phyloP scores from a whole-genome alignment of 2,888 invertebrate species.

The Xylophagus ater region DNA sequence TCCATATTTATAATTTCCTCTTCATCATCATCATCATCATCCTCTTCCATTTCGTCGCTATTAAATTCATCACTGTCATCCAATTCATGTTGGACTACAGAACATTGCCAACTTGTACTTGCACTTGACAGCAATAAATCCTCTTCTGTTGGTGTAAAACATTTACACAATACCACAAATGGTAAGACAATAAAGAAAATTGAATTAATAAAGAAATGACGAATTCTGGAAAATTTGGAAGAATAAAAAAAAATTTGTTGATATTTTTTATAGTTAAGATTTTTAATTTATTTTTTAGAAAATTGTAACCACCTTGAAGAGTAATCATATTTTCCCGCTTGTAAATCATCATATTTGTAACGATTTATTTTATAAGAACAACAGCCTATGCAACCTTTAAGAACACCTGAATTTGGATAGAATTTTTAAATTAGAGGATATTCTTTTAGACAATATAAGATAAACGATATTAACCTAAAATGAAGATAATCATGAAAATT shows the following conservation, averaged over 20 bases:
- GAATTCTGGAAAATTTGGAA: conserved; percentile 15
- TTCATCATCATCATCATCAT: conserved; percentile 18
- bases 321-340: conserved; percentile 23
- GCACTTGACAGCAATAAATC: conserved; percentile 21
- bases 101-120: conserved; percentile 24
- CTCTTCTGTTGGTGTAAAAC: conserved; percentile 24
- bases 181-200: conserved; percentile 25
- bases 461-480: conserved; percentile 7
- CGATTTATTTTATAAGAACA: conserved; percentile 18
- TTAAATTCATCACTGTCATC: conserved; percentile 5
- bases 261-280: no score
- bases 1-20: no score
- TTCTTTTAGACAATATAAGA: background rate
- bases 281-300: background rate
- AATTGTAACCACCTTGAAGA: conserved; percentile 19
- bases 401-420: conserved; percentile 21
- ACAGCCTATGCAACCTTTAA: conserved; percentile 26
- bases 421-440: background rate
- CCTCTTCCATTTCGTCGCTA: background rate
- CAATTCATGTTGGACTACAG: conserved; percentile 15
- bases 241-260: no score
- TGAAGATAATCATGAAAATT: conserved; percentile 8
- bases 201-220: conserved; percentile 25
- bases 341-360: conserved; percentile 25
- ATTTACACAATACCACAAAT: conserved; percentile 26